Percentiles rank a stretch among this genome's conserved stretches.
Evolutionary conservation across 2,888 invertebrate genomes (phyloP).

Genomic region (Sinhomidia bicolor): DNA sequence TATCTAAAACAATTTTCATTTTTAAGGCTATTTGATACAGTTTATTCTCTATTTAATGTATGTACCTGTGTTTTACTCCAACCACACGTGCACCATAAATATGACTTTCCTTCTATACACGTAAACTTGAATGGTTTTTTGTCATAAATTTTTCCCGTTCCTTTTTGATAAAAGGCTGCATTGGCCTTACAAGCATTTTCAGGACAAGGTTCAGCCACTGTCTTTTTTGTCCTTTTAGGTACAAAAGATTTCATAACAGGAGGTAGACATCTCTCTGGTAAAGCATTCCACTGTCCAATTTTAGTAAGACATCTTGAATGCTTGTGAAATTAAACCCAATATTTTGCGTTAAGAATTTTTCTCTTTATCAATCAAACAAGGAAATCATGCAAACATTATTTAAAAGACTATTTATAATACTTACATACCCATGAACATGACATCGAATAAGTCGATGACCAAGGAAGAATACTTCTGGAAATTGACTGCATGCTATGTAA

Average conservation of each 20-base stretch:
- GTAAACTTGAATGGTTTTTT: slow-evolving; percentile 92
- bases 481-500: slow-evolving; percentile 9
- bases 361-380: background rate
- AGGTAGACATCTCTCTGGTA: background rate
- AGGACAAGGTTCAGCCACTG: background rate
- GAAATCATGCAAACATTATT: background rate
- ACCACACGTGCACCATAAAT: slow-evolving; percentile 96
- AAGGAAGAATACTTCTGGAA: background rate
- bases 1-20: too few species aligned
- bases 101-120: slow-evolving; percentile 88
- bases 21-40: background rate
- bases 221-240: slow-evolving; percentile 30
- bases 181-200: slow-evolving; percentile 17
- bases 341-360: background rate
- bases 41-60: too few species aligned
- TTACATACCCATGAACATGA: background rate
- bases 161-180: slow-evolving; percentile 83
- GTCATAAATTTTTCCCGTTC: slow-evolving; percentile 91
- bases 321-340: background rate
- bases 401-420: background rate
- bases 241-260: background rate
- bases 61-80: slow-evolving; percentile 90
- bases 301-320: background rate
- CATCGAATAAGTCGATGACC: background rate
- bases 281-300: background rate